These are phyloP conservation scores for Sander vitreus DNA, from an alignment of 2,113 vertebrate genomes.

Conservation along the genomic window DNA sequence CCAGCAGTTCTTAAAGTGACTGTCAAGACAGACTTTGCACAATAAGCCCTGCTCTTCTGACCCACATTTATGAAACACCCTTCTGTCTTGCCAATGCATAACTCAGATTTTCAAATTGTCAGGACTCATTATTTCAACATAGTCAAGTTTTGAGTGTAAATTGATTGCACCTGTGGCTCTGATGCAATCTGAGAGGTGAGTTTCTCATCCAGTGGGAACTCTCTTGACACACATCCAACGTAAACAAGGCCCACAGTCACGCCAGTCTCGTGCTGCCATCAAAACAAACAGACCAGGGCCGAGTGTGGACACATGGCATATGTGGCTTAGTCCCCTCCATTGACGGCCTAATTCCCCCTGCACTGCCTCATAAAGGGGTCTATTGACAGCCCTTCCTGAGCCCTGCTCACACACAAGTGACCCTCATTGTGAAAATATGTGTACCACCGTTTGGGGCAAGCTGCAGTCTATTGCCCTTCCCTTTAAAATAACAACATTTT, in stretches of 20 bases:
- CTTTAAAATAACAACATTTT: constrained; percentile 77
- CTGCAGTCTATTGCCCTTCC: constrained; percentile 57
- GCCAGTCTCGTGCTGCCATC: constrained; percentile 73
- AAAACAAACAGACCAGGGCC: constrained; percentile 79
- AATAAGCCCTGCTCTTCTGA: neutral
- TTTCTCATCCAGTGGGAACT: constrained; percentile 59
- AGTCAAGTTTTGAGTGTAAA: constrained; percentile 24
- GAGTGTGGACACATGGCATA: constrained; percentile 63
- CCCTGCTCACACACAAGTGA: constrained; percentile 74
- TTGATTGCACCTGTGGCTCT: constrained; percentile 57
- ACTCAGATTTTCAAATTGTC: neutral
- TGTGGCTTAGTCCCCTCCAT: constrained; percentile 79
- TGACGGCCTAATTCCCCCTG: constrained; percentile 82
- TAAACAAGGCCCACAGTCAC: constrained; percentile 78
- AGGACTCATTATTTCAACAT: neutral
- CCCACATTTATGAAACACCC: neutral
- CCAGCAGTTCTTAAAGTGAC: neutral
- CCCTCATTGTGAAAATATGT: constrained; percentile 81
- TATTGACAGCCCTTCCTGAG: constrained; percentile 82
- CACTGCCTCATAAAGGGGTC: constrained; percentile 75
- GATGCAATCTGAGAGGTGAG: constrained; percentile 72
- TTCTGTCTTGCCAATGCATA: neutral
- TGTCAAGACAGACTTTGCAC: neutral
- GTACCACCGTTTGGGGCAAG: constrained; percentile 61
- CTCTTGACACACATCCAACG: constrained; percentile 68